These are phyloP conservation scores for Caenorhabditis panamensis DNA, from an alignment of 2,888 invertebrate genomes.

Conservation along the genomic window DNA sequence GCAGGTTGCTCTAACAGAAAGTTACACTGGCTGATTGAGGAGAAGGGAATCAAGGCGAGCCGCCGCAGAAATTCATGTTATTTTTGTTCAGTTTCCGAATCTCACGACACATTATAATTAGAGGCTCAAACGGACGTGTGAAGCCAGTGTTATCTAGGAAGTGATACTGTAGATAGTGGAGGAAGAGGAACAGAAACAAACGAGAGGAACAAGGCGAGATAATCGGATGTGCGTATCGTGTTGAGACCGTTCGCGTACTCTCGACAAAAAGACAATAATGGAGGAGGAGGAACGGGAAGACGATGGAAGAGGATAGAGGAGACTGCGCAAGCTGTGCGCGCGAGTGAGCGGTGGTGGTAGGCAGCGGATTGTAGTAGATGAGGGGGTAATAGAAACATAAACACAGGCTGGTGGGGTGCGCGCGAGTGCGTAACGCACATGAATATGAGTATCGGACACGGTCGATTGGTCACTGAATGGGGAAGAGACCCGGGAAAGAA, in stretches of 20 bases:
- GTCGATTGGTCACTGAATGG: conserved; percentile 50
- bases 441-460: conserved; percentile 44
- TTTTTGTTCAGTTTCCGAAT: background rate
- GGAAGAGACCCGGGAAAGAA: background rate
- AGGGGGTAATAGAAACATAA: conserved; percentile 55
- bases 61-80: background rate
- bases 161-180: background rate
- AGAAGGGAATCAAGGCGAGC: background rate
- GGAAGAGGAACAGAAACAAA: conserved; percentile 3
- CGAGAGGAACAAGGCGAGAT: conserved; percentile 12
- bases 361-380: conserved; percentile 20
- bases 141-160: too few relatives aligned
- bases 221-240: conserved; percentile 51
- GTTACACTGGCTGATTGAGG: conserved; percentile 11
- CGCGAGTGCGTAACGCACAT: conserved; percentile 16
- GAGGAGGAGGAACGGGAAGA: conserved; percentile 20
- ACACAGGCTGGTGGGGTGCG: conserved; percentile 23
- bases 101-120: conserved; percentile 1
- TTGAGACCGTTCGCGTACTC: conserved; percentile 29
- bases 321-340: conserved; percentile 47
- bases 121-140: too few relatives aligned
- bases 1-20: conserved; percentile 4
- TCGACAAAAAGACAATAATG: conserved; percentile 32
- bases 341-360: conserved; percentile 17
- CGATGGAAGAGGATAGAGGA: background rate